phyloP scores from a whole-genome alignment of 2,113 vertebrate genomes.

The Todiramphus saurophagus region DNA sequence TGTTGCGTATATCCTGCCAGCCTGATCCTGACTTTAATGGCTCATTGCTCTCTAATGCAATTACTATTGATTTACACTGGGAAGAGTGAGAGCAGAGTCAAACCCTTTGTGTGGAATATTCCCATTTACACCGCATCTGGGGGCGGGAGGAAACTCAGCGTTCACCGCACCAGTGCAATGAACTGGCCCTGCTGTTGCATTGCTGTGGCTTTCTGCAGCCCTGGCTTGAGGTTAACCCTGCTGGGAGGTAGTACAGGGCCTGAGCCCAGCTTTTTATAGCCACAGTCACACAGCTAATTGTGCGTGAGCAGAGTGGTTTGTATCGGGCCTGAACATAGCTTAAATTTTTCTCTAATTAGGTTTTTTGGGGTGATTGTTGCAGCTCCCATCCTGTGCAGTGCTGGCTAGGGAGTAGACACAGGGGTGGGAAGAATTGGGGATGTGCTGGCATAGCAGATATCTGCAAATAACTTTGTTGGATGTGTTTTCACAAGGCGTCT shows the following conservation, averaged over 20 bases:
- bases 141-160: fast-evolving
- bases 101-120: neutral
- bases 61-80: neutral
- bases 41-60: neutral
- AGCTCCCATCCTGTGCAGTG: neutral
- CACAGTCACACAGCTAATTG: fast-evolving
- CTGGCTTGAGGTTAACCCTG: neutral
- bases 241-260: neutral
- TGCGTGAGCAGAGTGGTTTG: neutral
- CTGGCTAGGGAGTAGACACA: neutral
- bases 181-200: neutral
- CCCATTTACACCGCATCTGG: neutral
- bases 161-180: fast-evolving
- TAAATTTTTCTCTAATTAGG: neutral
- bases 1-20: neutral
- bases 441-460: neutral
- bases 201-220: neutral
- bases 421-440: neutral
- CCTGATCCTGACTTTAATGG: neutral
- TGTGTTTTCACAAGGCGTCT: fast-evolving
- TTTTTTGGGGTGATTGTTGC: neutral
- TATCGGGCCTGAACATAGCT: neutral
- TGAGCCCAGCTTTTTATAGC: neutral
- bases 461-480: neutral
- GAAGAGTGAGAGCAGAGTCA: neutral